Base-by-base conservation (phyloP, 1,140 invertebrate species). In the Bombus fervidus region DNA sequence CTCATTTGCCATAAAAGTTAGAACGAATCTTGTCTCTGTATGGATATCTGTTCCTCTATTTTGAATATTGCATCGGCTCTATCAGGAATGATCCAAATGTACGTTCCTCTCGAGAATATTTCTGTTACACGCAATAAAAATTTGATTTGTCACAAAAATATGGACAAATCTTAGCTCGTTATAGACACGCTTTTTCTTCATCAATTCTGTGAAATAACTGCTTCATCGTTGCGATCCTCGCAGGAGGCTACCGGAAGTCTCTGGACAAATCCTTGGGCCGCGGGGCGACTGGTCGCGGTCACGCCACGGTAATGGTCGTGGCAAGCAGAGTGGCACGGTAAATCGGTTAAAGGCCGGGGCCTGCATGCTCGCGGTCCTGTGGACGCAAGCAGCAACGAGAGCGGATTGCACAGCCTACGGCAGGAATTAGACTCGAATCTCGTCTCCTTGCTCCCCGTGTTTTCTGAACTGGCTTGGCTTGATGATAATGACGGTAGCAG, bases 401-500 rank as follows among this genome's bases (percentile, higher is more conserved):
- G 89, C 90, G 87, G 85, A 91, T 91, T 91, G 90, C 90, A 89
- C 90, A 72, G 88, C 92, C 91, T 69, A 87, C 90, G 91, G 92
- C 90, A 90, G 90, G 89, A 93, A 93, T 93, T 92, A 93, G 89
- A 91, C 88, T 90, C 88, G 90, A 91, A 88, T 93, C 89, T 84
- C 88, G 87, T 85, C 89, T 90, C 86, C 86, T 87, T 91, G 88
- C 89, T 90, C 86, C 91, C 84, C 89, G 91, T 91, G 85, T 91
- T 91, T 92, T 91, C 89, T 91, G 89, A 91, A 91, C 86, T 90
- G 89, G 81, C 79, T 78, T 47, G 78, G 73, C 75, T 85, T 91
- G 91, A 93, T 93, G 92, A 93, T 93, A 93, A 93, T 93, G 93
- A 93, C 91, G 92, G 91, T 91, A 86, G 89, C 93, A 93, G 93